Evolutionary conservation across 2,888 invertebrate species (phyloP).

Genomic region (Agrotis puta): DNA sequence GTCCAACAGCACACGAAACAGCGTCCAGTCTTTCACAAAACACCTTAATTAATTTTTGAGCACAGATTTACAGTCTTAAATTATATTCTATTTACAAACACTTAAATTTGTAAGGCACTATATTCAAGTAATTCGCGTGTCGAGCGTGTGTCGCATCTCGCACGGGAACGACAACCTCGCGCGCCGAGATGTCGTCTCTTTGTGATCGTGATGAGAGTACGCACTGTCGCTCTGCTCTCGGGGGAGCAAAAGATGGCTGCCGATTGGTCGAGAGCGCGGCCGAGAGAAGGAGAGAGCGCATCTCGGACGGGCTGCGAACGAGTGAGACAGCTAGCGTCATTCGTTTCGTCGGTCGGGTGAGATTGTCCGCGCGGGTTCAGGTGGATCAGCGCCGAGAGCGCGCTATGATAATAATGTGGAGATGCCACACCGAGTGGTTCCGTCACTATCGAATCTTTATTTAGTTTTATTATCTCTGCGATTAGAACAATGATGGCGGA

Average conservation of each 20-base stretch:
- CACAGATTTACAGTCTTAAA: constrained; percentile 82
- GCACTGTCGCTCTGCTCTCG: constrained; percentile 91
- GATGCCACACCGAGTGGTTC: constrained; percentile 82
- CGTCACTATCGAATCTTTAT: constrained; percentile 75
- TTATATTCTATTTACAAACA: constrained; percentile 69
- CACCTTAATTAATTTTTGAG: constrained; percentile 79
- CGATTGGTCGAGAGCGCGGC: constrained; percentile 88
- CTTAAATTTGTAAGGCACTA: constrained; percentile 81
- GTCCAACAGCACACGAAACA: constrained; percentile 79
- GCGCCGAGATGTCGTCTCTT: constrained; percentile 89
- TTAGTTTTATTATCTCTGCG: constrained; percentile 76
- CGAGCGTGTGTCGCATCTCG: constrained; percentile 76
- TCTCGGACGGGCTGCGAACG: constrained; percentile 80
- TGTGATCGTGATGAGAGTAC: constrained; percentile 89
- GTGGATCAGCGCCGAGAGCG: constrained; percentile 82
- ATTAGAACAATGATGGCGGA: constrained; percentile 73
- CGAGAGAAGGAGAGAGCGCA: constrained; percentile 88
- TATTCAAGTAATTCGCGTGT: constrained; percentile 78
- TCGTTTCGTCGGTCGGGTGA: constrained; percentile 85
- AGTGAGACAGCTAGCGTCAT: constrained; percentile 85
- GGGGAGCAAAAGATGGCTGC: constrained; percentile 90
- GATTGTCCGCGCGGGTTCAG: constrained; percentile 87
- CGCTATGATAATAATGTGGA: constrained; percentile 87
- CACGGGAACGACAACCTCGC: constrained; percentile 88
- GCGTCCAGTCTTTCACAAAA: constrained; percentile 84